phyloP scores from a whole-genome alignment of 92 coral and sea anemone species.

The Scolanthus callimorphus region DNA sequence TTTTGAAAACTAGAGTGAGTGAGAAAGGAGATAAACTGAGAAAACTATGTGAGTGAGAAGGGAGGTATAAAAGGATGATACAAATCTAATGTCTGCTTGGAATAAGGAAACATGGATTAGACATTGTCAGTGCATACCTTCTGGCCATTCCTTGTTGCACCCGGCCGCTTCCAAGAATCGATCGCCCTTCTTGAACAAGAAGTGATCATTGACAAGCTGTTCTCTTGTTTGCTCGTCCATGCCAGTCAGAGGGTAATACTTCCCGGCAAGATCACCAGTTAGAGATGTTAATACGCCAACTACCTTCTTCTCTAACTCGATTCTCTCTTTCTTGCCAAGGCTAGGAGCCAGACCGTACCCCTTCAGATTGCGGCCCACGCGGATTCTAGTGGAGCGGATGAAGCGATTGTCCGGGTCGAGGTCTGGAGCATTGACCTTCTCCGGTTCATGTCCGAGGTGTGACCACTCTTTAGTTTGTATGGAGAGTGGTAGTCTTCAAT shows the following conservation, averaged over 20 bases:
- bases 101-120: too few species aligned
- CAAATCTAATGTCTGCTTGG: too few species aligned
- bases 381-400: constrained; percentile 89
- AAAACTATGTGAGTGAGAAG: too few species aligned
- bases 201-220: constrained; percentile 79
- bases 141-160: constrained; percentile 84
- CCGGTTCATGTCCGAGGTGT: constrained; percentile 86
- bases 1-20: too few species aligned
- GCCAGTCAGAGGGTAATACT: constrained; percentile 78
- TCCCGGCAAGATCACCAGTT: constrained; percentile 79
- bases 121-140: constrained; percentile 5
- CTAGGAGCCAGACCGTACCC: constrained; percentile 84
- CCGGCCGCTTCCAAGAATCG: constrained; percentile 90
- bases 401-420: constrained; percentile 68
- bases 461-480: constrained; percentile 64
- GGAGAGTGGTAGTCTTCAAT: constrained; percentile 85
- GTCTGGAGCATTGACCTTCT: constrained; percentile 68
- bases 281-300: constrained; percentile 68
- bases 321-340: constrained; percentile 59
- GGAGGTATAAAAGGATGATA: too few species aligned
- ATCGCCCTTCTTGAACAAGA: constrained; percentile 90
- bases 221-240: constrained; percentile 86
- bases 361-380: constrained; percentile 86
- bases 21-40: too few species aligned
- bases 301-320: constrained; percentile 75